phyloP scores from a whole-genome alignment of 1,140 invertebrate genomes.

The Mamestra configurata region DNA sequence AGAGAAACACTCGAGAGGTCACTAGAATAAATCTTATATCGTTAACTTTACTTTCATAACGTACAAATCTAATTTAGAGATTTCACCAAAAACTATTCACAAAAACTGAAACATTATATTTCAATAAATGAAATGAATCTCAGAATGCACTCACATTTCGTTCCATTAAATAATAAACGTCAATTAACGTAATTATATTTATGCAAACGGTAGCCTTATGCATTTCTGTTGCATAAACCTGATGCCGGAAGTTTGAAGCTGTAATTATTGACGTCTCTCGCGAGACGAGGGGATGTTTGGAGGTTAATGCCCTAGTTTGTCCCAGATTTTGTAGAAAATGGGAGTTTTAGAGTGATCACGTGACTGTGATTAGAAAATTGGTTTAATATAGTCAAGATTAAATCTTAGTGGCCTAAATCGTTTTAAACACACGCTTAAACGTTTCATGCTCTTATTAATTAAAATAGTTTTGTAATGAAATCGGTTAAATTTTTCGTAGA shows the following conservation, averaged over 20 bases:
- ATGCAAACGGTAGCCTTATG: constrained; percentile 44
- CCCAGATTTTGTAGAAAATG: not conserved
- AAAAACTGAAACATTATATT: not conserved
- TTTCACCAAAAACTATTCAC: not conserved
- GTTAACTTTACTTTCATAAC: not conserved
- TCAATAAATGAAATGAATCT: not conserved
- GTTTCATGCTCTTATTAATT: too few species aligned
- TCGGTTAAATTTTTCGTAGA: too few species aligned
- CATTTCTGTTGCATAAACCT: constrained; percentile 38
- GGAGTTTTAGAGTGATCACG: not conserved
- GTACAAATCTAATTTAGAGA: not conserved
- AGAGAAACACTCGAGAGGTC: not conserved
- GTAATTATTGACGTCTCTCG: constrained; percentile 31
- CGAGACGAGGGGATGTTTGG: constrained; percentile 4
- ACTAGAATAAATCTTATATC: not conserved
- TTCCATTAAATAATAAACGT: constrained; percentile 36
- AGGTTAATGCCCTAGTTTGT: constrained; percentile 19
- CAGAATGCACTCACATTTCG: constrained; percentile 14
- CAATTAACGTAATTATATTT: constrained; percentile 45
- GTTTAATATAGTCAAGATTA: too few species aligned
- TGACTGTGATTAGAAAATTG: not conserved
- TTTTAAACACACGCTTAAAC: too few species aligned
- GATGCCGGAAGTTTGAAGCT: constrained; percentile 29
- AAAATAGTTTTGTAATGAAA: too few species aligned
- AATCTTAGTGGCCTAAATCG: not conserved